Conservation (phyloP, 2,888 invertebrate genomes). For the Morpho achilles region DNA sequence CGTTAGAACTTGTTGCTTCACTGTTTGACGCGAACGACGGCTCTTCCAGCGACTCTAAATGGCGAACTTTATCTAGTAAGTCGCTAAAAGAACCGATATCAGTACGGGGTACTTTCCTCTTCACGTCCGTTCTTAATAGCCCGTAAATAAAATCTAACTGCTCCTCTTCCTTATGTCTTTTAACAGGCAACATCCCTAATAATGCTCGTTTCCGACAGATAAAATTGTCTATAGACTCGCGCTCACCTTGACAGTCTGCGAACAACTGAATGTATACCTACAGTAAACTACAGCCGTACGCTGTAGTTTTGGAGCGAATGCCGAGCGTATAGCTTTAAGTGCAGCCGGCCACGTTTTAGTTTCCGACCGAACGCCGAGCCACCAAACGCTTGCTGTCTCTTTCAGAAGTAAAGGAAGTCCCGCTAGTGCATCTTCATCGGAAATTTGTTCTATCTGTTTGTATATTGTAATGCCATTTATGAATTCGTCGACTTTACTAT, state of each 20-base stretch:
- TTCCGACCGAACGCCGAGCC: neutral
- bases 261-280: slow-evolving; percentile 2
- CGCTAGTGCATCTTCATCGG: neutral
- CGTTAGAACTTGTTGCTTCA: too few species aligned
- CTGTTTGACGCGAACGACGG: too few species aligned
- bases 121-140: neutral
- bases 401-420: slow-evolving; percentile 1
- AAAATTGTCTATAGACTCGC: neutral
- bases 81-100: neutral
- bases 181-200: neutral
- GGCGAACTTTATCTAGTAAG: neutral
- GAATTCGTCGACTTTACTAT: slow-evolving; percentile 2
- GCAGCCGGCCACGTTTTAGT: slow-evolving; percentile 1
- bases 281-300: too few species aligned
- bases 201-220: neutral
- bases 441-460: neutral
- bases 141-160: slow-evolving; percentile 1
- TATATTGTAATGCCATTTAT: neutral
- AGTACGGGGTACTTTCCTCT: neutral
- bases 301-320: slow-evolving; percentile 2
- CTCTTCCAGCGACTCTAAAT: slow-evolving; percentile 2
- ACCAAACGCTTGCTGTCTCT: slow-evolving; percentile 2
- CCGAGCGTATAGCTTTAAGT: neutral
- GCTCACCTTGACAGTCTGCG: neutral
- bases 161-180: slow-evolving; percentile 1